A percentile compares a stretch with the other conserved stretches of the same genome.
Evolutionary conservation across 2,888 invertebrate species (phyloP).

Genomic region (Troides aeacus): DNA sequence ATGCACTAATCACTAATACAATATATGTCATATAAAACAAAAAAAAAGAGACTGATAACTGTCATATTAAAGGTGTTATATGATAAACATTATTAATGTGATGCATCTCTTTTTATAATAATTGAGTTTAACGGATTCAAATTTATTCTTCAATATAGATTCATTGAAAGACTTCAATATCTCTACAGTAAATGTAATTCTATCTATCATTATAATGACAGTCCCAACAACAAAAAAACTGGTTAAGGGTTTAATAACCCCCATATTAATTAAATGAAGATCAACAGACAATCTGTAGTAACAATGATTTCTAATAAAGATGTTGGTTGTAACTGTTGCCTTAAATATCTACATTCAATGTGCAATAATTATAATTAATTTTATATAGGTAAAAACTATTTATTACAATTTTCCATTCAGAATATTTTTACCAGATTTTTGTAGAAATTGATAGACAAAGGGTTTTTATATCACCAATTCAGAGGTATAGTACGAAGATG

Average conservation of each 20-base stretch:
- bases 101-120: too few relatives aligned
- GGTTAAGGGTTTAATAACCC: too few relatives aligned
- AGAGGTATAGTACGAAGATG: constrained; percentile 31
- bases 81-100: too few relatives aligned
- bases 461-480: background rate
- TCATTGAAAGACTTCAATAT: too few relatives aligned
- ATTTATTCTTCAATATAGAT: too few relatives aligned
- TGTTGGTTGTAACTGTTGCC: background rate
- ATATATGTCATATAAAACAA: constrained; percentile 2
- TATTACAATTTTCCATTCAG: background rate
- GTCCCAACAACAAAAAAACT: too few relatives aligned
- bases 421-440: background rate
- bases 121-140: too few relatives aligned
- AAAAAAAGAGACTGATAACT: constrained; percentile 45
- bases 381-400: background rate
- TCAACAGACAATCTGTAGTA: too few relatives aligned
- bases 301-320: background rate
- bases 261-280: too few relatives aligned
- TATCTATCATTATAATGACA: too few relatives aligned
- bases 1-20: background rate
- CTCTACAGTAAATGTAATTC: too few relatives aligned
- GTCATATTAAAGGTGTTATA: constrained; percentile 36
- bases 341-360: background rate
- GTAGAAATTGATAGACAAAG: background rate
- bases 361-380: background rate